Evolutionary conservation across 2,888 invertebrate species (phyloP).

Genomic region (Acleris laterana): DNA sequence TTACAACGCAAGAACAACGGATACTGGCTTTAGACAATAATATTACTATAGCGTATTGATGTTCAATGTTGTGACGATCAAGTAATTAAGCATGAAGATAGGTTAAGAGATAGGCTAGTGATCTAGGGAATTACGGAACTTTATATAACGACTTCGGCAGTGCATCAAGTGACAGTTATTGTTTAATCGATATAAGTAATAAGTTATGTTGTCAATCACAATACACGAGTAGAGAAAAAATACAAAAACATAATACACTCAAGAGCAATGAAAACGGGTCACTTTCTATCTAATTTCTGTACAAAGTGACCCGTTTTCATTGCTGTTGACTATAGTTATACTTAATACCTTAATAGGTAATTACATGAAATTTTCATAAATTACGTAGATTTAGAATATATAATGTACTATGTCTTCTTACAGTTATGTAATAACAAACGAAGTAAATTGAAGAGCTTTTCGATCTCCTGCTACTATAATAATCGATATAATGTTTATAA

Average conservation of each 20-base stretch:
- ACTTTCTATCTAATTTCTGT: too few relatives aligned
- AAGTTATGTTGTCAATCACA: slow-evolving; percentile 78
- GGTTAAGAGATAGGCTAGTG: slow-evolving; percentile 39
- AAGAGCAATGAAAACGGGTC: too few relatives aligned
- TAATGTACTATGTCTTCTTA: slow-evolving; percentile 10
- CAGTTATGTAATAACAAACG: slow-evolving; percentile 25
- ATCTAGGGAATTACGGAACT: slow-evolving; percentile 43
- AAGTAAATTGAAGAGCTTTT: slow-evolving; percentile 16
- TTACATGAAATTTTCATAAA: slow-evolving; percentile 15
- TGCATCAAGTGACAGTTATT: slow-evolving; percentile 51
- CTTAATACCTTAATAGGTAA: slow-evolving; percentile 4
- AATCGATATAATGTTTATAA: slow-evolving; percentile 32
- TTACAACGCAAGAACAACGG: slow-evolving; percentile 43
- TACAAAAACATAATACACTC: slow-evolving; percentile 27
- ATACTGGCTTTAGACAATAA: slow-evolving; percentile 67
- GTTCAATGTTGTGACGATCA: slow-evolving; percentile 61
- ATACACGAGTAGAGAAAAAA: slow-evolving; percentile 49
- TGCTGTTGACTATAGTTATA: too few relatives aligned
- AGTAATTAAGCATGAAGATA: slow-evolving; percentile 29
- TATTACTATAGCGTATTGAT: slow-evolving; percentile 45
- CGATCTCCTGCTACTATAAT: slow-evolving; percentile 8
- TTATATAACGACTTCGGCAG: slow-evolving; percentile 73
- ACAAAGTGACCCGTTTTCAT: too few relatives aligned
- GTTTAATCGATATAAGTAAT: slow-evolving; percentile 52
- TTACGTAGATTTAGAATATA: slow-evolving; percentile 17